A percentile compares a stretch with the other conserved stretches of the same genome.
phyloP scores from a whole-genome alignment of 2,888 invertebrate species.

The Phyllotreta cruciferae region DNA sequence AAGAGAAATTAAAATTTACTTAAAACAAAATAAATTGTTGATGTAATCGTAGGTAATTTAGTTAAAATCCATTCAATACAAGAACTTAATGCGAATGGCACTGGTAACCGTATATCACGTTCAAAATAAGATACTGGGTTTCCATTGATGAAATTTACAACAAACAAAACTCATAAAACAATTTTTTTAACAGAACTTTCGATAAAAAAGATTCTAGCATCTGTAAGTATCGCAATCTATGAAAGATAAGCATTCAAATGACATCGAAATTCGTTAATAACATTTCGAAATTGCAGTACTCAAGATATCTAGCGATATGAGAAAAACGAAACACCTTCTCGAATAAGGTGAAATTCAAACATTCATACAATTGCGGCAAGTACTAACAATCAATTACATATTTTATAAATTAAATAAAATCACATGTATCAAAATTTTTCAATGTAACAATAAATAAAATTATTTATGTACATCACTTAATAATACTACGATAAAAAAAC shows the following conservation, averaged over 20 bases:
- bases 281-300: not conserved
- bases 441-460: constrained; percentile 47
- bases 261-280: not conserved
- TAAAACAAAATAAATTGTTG: not conserved
- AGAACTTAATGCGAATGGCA: constrained; percentile 6
- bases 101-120: constrained; percentile 15
- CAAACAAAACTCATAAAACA: not conserved
- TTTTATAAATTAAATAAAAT: constrained; percentile 44
- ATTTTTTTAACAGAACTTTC: no score
- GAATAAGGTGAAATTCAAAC: constrained; percentile 15
- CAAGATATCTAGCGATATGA: constrained; percentile 11
- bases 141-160: not conserved
- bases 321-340: constrained; percentile 16
- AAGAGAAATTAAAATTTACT: no score
- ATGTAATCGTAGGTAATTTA: not conserved
- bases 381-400: constrained; percentile 16
- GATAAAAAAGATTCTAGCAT: no score
- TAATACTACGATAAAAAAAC: constrained; percentile 31
- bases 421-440: constrained; percentile 46
- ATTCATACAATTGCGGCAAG: constrained; percentile 29
- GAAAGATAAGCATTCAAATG: no score
- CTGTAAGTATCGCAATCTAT: no score
- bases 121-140: constrained; percentile 2
- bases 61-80: constrained; percentile 4
- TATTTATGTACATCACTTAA: constrained; percentile 42